A percentile compares a stretch with the other conserved stretches of the same genome.
These are phyloP conservation scores for Gonocerus acuteangulatus DNA, from an alignment of 2,888 invertebrate genomes.

Conservation along the genomic window DNA sequence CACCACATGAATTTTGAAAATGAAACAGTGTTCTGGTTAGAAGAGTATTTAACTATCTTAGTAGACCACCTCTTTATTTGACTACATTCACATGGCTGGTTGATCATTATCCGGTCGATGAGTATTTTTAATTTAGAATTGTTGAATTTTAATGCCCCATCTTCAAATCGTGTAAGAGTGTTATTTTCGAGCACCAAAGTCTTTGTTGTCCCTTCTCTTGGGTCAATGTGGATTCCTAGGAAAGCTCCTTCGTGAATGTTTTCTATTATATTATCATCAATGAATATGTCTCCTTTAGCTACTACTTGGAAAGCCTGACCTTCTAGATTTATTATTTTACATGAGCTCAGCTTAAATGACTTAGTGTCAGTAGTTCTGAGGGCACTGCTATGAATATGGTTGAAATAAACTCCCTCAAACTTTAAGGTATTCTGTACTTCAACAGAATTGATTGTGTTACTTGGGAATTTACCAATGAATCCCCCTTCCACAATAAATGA, in stretches of 20 bases:
- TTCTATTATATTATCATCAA: conserved; percentile 58
- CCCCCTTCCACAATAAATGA: conserved; percentile 58
- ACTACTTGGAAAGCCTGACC: conserved; percentile 58
- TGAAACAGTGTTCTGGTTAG: conserved; percentile 24
- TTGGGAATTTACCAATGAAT: conserved; percentile 43
- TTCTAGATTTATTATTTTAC: conserved; percentile 52
- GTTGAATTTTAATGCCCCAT: conserved; percentile 54
- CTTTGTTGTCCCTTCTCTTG: conserved; percentile 25
- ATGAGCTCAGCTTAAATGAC: conserved; percentile 55
- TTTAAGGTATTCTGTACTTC: conserved; percentile 59
- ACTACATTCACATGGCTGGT: conserved; percentile 53
- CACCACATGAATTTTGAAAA: conserved; percentile 36
- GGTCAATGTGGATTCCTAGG: conserved; percentile 48
- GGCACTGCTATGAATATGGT: conserved; percentile 58
- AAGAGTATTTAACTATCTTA: conserved; percentile 36
- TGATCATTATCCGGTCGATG: conserved; percentile 53
- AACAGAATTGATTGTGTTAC: conserved; percentile 52
- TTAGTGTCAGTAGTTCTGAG: conserved; percentile 59
- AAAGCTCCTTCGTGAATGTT: conserved; percentile 56
- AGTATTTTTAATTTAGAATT: conserved; percentile 50
- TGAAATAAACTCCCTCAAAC: conserved; percentile 58
- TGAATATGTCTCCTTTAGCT: conserved; percentile 55
- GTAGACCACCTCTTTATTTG: conserved; percentile 42
- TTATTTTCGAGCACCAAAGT: conserved; percentile 55
- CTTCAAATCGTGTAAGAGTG: conserved; percentile 51